Percentiles rank a stretch among this genome's conserved stretches.
Evolutionary conservation across 1,140 invertebrate genomes (phyloP).

Genomic region (Lepidurus couesii): DNA sequence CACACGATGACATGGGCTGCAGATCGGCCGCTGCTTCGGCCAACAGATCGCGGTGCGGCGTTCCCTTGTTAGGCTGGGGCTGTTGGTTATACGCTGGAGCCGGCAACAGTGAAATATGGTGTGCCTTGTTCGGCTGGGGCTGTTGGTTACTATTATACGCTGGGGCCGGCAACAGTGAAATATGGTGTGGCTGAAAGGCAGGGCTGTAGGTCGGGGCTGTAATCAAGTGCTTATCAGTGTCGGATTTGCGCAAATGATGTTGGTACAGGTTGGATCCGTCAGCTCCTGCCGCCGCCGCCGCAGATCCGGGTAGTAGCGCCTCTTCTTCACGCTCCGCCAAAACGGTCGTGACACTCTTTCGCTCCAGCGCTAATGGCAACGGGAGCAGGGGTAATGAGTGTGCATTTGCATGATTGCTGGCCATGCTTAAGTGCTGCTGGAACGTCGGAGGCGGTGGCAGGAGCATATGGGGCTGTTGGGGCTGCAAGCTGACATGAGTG

Average conservation of each 20-base stretch:
- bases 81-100: conserved; percentile 14
- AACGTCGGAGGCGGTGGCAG: conserved; percentile 6
- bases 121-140: too few species aligned
- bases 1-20: background rate
- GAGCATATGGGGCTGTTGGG: background rate
- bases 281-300: background rate
- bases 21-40: background rate
- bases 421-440: conserved; percentile 14
- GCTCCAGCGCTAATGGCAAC: background rate
- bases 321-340: conserved; percentile 28
- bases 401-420: background rate
- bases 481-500: background rate
- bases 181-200: background rate
- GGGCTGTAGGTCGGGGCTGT: background rate
- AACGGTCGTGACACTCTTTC: conserved; percentile 2
- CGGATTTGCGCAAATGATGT: conserved; percentile 12
- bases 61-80: conserved; percentile 21
- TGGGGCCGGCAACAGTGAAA: too few species aligned
- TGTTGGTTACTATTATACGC: background rate
- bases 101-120: too few species aligned
- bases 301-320: background rate
- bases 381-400: background rate
- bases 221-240: background rate
- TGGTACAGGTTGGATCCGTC: background rate
- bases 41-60: conserved; percentile 9